phyloP scores from a whole-genome alignment of 2,797 vertebrate species.

The Sarcoramphus papa region DNA sequence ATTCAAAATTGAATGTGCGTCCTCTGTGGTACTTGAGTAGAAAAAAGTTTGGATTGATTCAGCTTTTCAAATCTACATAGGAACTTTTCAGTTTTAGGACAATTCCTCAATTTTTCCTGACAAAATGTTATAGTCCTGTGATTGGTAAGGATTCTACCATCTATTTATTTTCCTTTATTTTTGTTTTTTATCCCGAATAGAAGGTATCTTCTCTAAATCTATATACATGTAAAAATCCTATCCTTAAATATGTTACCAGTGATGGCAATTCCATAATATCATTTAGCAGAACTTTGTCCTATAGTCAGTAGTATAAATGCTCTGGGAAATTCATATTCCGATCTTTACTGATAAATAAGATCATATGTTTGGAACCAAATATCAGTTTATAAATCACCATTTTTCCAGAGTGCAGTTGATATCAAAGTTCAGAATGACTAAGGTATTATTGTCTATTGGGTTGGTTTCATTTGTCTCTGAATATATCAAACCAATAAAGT shows the following conservation, averaged over 20 bases:
- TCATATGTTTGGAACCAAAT: neutral
- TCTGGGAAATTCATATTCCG: neutral
- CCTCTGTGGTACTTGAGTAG: neutral
- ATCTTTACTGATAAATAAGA: neutral
- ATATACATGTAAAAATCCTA: neutral
- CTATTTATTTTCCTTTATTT: neutral
- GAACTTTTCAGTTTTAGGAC: neutral
- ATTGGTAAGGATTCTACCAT: neutral
- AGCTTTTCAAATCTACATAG: neutral
- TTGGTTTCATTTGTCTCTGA: neutral
- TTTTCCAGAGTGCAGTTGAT: neutral
- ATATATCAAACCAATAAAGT: neutral
- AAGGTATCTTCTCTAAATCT: neutral
- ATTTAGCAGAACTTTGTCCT: neutral
- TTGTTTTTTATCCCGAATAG: too few species aligned
- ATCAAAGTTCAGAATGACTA: neutral
- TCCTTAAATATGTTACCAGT: neutral
- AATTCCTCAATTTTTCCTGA: neutral
- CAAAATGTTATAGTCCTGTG: neutral
- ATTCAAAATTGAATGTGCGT: neutral
- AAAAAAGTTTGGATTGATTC: neutral
- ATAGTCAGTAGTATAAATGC: neutral
- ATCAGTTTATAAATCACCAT: neutral
- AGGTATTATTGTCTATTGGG: neutral
- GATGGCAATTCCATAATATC: neutral